Evolutionary conservation across 2,113 vertebrate species (phyloP).

Genomic region (Tragelaphus scriptus): DNA sequence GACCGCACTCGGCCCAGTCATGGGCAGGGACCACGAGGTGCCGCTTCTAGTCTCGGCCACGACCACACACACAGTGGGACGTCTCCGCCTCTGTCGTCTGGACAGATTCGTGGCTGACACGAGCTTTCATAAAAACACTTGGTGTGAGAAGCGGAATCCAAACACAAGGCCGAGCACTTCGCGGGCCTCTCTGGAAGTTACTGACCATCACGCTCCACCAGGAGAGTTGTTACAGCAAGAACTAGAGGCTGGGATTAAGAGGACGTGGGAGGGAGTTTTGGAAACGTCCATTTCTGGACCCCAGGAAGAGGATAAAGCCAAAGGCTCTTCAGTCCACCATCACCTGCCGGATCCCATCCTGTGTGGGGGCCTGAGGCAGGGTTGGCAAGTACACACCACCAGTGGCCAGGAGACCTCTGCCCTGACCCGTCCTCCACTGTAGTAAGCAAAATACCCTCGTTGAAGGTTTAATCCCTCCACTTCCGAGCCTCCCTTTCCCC

Average conservation of each 20-base stretch:
- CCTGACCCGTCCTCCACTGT: not conserved
- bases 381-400: too few species aligned
- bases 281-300: not conserved
- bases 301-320: not conserved
- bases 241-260: not conserved
- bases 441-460: not conserved
- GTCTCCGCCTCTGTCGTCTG: not conserved
- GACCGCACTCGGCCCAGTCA: not conserved
- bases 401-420: not conserved
- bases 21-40: rapidly evolving
- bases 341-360: not conserved
- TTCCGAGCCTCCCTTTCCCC: not conserved
- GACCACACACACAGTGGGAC: not conserved
- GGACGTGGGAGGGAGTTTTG: not conserved
- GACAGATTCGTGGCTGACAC: not conserved
- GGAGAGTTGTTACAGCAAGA: not conserved
- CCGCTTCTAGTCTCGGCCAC: not conserved
- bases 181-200: not conserved
- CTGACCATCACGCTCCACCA: not conserved
- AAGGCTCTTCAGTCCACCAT: not conserved
- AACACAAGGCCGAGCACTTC: not conserved
- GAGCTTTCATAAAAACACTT: not conserved
- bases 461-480: not conserved
- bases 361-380: not conserved
- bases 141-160: not conserved